A percentile compares a stretch with the other conserved stretches of the same genome.
phyloP scores from a whole-genome alignment of 2,888 invertebrate genomes.

The Tachina grossa region DNA sequence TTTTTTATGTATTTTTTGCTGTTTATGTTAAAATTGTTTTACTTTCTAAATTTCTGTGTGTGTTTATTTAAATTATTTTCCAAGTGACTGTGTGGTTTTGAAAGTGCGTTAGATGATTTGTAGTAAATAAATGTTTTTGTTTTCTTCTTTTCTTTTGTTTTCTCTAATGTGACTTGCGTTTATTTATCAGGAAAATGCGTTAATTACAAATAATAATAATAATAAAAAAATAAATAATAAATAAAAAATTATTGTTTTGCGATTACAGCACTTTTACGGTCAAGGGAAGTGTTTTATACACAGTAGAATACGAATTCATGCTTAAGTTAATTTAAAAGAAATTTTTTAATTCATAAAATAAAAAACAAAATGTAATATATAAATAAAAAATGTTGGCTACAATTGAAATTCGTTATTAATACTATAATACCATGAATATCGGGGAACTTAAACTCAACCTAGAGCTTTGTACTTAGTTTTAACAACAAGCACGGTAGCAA shows the following conservation, averaged over 20 bases:
- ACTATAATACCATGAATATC: too few species aligned
- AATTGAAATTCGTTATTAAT: too few species aligned
- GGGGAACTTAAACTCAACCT: too few species aligned
- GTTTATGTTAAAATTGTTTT: conserved; percentile 24
- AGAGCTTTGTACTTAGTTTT: too few species aligned
- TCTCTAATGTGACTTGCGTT: conserved; percentile 13
- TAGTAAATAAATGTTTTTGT: conserved; percentile 10
- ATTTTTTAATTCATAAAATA: too few species aligned
- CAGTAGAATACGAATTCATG: neutral
- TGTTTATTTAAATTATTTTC: conserved; percentile 39
- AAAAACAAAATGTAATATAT: too few species aligned
- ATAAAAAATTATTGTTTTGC: conserved; percentile 9
- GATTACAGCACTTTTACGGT: neutral
- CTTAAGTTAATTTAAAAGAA: neutral
- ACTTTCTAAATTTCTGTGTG: conserved; percentile 48
- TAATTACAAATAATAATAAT: neutral
- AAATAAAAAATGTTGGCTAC: too few species aligned
- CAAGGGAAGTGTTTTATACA: neutral
- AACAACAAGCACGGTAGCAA: too few species aligned
- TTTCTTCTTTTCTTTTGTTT: neutral
- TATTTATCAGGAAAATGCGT: neutral
- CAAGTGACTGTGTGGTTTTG: conserved; percentile 35
- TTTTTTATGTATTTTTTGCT: neutral
- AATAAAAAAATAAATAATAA: too few species aligned
- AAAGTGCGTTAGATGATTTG: conserved; percentile 39